These are phyloP conservation scores for Tribolium freemani DNA, from an alignment of 2,888 invertebrate genomes.

Conservation along the genomic window DNA sequence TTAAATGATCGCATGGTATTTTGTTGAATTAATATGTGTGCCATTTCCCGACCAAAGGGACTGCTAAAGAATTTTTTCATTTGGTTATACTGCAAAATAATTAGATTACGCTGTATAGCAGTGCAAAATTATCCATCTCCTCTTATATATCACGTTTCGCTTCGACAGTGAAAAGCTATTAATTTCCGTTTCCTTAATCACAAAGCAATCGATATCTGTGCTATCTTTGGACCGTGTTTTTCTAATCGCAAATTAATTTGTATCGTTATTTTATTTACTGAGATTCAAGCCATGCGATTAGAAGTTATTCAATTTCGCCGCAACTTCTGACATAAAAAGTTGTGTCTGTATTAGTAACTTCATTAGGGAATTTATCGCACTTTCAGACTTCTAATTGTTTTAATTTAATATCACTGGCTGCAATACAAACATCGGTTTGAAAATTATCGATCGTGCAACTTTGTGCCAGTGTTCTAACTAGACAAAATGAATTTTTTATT, in stretches of 20 bases:
- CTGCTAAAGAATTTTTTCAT: background rate
- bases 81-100: background rate
- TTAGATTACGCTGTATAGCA: background rate
- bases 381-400: background rate
- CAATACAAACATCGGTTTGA: background rate
- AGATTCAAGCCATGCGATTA: background rate
- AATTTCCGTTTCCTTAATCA: constrained; percentile 33
- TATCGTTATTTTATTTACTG: background rate
- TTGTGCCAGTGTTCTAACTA: background rate
- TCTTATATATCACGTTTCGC: constrained; percentile 32
- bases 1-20: no score
- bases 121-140: constrained; percentile 17
- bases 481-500: background rate
- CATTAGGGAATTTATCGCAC: background rate
- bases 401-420: background rate
- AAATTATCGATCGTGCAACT: background rate
- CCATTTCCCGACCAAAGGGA: background rate
- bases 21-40: no score
- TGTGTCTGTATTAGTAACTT: background rate
- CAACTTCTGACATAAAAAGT: constrained; percentile 20
- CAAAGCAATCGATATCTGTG: constrained; percentile 19
- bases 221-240: constrained; percentile 9
- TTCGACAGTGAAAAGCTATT: constrained; percentile 34
- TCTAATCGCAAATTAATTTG: constrained; percentile 24
- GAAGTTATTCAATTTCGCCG: constrained; percentile 19